These are phyloP conservation scores for Lithosia quadra DNA, from an alignment of 2,888 invertebrate genomes.

Conservation along the genomic window DNA sequence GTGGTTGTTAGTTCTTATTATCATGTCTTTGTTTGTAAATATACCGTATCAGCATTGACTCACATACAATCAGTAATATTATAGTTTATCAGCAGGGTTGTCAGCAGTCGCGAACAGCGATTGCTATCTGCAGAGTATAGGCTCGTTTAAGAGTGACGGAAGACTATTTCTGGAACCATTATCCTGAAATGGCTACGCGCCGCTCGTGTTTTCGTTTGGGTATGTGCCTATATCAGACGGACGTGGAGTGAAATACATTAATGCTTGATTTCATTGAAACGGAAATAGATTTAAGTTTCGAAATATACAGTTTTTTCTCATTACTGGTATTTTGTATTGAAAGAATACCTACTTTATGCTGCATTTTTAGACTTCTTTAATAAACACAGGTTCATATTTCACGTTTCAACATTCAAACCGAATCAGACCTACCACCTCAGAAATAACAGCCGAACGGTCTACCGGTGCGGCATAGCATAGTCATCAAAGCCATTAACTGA, in stretches of 20 bases:
- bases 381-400: too few relatives aligned
- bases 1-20: too few relatives aligned
- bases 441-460: too few relatives aligned
- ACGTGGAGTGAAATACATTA: slow-evolving; percentile 45
- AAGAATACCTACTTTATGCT: too few relatives aligned
- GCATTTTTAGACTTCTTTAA: too few relatives aligned
- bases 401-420: too few relatives aligned
- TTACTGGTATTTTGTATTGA: not conserved
- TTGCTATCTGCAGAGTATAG: slow-evolving; percentile 15
- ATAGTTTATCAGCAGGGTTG: not conserved
- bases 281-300: slow-evolving; percentile 3
- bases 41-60: not conserved
- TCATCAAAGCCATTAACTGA: too few relatives aligned
- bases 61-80: not conserved
- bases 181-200: slow-evolving; percentile 80
- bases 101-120: slow-evolving; percentile 41
- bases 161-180: slow-evolving; percentile 81
- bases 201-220: slow-evolving; percentile 76
- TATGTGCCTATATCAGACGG: slow-evolving; percentile 41
- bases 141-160: slow-evolving; percentile 73
- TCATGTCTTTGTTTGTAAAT: not conserved
- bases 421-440: too few relatives aligned
- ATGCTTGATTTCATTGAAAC: slow-evolving; percentile 31
- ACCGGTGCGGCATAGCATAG: too few relatives aligned
- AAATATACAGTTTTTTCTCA: not conserved